Base-by-base conservation (phyloP, 2,797 vertebrate genomes). In the Chelon auratus region DNA sequence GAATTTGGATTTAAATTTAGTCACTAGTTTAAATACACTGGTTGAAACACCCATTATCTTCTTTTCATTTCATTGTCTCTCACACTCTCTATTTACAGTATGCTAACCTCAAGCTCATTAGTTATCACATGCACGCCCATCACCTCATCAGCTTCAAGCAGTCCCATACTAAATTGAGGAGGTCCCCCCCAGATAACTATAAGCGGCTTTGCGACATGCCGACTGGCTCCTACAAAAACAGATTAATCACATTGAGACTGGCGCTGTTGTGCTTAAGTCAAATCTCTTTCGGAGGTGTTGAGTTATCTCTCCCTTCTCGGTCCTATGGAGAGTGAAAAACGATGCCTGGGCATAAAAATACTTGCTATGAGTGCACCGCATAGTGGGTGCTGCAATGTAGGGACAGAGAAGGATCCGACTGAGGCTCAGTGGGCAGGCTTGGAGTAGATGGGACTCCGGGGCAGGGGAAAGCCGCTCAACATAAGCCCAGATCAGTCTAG, bases 401-500 rank as follows among this genome's bases (percentile, higher is more conserved):
- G 77, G 57, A 75, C 65, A 75, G 72, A 63, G 69, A 52, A 59
- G 63, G 68, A 81, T 78, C 83, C 47, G 59, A 80, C 65, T 30
- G 71, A 77, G 70, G 70, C 61, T 78, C 66, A 68, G 67, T 65
- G 84, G 82, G 81, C 81, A 89, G 72, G 43, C 69, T 80, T 82
- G 77, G 74, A 85, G 79, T 42, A 71, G 78, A 84, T 64, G 56
- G 53, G 55, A 72, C 80, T 86, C 73, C 4, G 0, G 78, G 75
- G 80, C 60, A 70, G 75, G 62, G 72, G 59, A 80, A 89, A 90
- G 89, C 83, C 61, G 83, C 84, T 90, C 87, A 87, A 24, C 79
- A 66, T 89, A 89, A 90, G 85, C 85, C 85, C 78, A 72, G 83
- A 90, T 92, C 88, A 82, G 86, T 90, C 85, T 86, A 65, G 80